Conservation (phyloP, 1,140 invertebrate species). For the Eumeta japonica region DNA sequence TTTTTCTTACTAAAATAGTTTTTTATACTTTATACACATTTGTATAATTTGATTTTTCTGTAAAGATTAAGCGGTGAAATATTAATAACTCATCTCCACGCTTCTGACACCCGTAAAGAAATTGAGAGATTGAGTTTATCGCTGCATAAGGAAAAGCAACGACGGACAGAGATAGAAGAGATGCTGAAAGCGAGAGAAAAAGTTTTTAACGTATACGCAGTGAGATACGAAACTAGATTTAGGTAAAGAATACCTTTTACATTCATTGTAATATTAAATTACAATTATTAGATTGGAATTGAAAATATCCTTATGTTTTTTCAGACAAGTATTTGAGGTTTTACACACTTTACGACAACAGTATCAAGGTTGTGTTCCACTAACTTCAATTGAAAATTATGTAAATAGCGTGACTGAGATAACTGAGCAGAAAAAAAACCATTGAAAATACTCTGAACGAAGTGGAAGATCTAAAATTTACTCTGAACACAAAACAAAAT, state of each 20-base stretch:
- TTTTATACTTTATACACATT: too few relatives aligned
- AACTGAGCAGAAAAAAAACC: conserved; percentile 23
- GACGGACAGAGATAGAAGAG: conserved; percentile 37
- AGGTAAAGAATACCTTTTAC: conserved; percentile 30
- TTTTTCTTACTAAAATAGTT: too few relatives aligned
- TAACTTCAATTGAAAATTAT: conserved; percentile 39
- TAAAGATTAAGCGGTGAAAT: conserved; percentile 49
- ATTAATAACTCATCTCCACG: conserved; percentile 42
- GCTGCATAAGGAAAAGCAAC: conserved; percentile 39
- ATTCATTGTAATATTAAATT: conserved; percentile 3
- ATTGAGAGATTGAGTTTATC: conserved; percentile 31
- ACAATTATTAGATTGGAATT: conserved; percentile 1
- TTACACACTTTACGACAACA: conserved; percentile 39
- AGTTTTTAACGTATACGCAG: conserved; percentile 36
- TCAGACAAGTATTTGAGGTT: conserved; percentile 37
- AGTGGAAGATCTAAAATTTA: conserved; percentile 34
- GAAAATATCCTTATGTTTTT: too few relatives aligned
- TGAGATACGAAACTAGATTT: conserved; percentile 39
- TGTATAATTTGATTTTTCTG: too few relatives aligned
- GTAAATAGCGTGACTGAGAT: conserved; percentile 30
- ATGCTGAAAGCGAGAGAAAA: conserved; percentile 35
- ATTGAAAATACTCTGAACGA: conserved; percentile 32
- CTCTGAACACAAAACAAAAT: conserved; percentile 36
- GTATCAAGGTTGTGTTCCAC: conserved; percentile 43
- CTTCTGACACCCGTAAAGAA: conserved; percentile 36